Conservation (phyloP, 2,797 vertebrate genomes). For the Spatula versicolor region DNA sequence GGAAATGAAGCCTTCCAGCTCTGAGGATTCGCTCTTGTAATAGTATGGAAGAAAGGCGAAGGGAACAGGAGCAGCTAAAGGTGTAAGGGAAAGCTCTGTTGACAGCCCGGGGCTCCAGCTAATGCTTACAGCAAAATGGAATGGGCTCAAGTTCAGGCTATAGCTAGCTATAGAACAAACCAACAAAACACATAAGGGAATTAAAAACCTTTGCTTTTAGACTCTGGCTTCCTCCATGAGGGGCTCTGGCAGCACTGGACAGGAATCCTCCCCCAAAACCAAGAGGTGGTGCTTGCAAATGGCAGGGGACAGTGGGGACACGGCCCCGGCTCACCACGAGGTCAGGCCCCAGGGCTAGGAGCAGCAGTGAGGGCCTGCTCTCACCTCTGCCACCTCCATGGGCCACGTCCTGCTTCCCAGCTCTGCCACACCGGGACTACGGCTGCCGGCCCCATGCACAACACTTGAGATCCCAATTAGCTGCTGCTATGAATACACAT, state of each 20-base stretch:
- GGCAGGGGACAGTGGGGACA: neutral
- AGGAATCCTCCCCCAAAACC: neutral
- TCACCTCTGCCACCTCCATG: rapidly evolving
- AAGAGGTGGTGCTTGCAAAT: neutral
- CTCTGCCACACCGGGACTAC: neutral
- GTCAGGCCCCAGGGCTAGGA: rapidly evolving
- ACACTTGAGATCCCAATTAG: conserved; percentile 43
- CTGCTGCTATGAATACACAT: conserved; percentile 23
- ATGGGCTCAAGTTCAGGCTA: neutral
- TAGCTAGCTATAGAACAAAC: neutral
- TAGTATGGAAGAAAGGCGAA: neutral
- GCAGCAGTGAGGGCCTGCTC: neutral
- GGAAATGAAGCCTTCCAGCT: neutral
- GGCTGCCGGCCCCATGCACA: neutral
- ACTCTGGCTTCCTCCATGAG: rapidly evolving
- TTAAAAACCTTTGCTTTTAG: neutral
- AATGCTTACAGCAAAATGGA: neutral
- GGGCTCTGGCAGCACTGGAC: neutral
- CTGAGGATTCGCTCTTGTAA: neutral
- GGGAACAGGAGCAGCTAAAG: neutral
- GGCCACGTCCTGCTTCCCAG: neutral
- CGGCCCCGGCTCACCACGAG: neutral
- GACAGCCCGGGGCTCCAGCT: neutral
- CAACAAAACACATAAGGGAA: neutral
- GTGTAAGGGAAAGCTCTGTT: neutral